Evolutionary conservation across 2,113 vertebrate genomes (phyloP), one percentile per base, ranked within the genome.

Genomic region (Hymenochirus boettgeri): DNA sequence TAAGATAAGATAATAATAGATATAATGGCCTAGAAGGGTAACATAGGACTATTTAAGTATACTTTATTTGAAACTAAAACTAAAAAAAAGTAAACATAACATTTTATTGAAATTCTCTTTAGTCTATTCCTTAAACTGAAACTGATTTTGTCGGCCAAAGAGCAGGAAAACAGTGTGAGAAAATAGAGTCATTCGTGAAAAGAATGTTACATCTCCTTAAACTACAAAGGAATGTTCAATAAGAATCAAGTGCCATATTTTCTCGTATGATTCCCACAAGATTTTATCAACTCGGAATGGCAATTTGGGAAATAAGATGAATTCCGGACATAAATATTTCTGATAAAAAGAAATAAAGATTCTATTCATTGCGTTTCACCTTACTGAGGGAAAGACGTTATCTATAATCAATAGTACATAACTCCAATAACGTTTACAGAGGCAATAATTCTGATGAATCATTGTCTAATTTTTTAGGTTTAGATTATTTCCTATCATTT

Each of bases 271-370:
- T 11, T 58, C 31, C 65, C 19, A 71, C 57, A 73, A 75, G 1
- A 46, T 25, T 3, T 29, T 72, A 31, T 75, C 72, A 56, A 62
- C 61, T 70, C 66, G 21, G 17, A 74, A 51, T 2, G 55, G 21
- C 37, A 19, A 62, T 22, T 74, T 19, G 9, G 62, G 63, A 45
- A 2, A 70, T 58, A 29, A 58, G 55, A 50, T 53, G 61, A 12
- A 48, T 71, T 57, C 65, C 23, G 58, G 62, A 59, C 72, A 72
- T 47, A 57, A 8, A 42, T 0, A 57, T 62, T 21, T 60, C 12
- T 63, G 61, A 70, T 71, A n/a, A 70, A 67, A 59, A 25, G 63
- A 76, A 77, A 65, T 46, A 74, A 62, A 73, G 39, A 22, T 61
- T 24, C 64, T 63, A 37, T 75, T 69, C 1, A 0, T 47, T 59